Base-by-base conservation (phyloP, 2,888 invertebrate genomes). In the Galerucella nymphaeae region DNA sequence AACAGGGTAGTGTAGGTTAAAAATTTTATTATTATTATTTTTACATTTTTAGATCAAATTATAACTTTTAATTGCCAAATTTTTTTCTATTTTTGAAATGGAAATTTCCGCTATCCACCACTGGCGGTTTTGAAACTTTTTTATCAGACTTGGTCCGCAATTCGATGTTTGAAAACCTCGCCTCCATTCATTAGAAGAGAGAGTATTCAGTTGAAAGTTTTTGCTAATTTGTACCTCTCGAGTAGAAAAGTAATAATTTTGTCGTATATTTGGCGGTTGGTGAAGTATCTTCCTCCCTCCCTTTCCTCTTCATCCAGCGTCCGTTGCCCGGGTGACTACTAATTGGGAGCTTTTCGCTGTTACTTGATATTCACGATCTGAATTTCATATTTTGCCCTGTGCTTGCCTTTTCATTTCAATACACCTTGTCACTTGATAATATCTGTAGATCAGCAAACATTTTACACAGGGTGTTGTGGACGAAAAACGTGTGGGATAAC, bases 341-440 rank as follows among this genome's bases (percentile, higher is more conserved):
- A 76, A 76, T 76, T 76, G 76, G 76, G 70, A 69, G 72, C 76
- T 76, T 73, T 73, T 73, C 71, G 70, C 76, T 53, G 76, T 71
- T 71, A 76, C 69, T 69, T 73, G 76, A 76, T 76, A 76, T 76
- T 62, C 71, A 71, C 72, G 42, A 71, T 73, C 71, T 74, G 74
- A 69, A 73, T 71, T 74, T 74, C 71, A 73, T 74, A 76, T 76
- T 76, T 73, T 66, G 64, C 70, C 59, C 50, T 55, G 30, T 38
- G 57, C 64, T 70, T 68, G 41, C 16, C 30, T 57, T 70, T 53
- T 48, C 57, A 41, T 70, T 64, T 70, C 63, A 48, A 64, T 70
- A 58, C 45, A 70, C 45, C 70, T 70, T 70, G 70, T 63, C 70
- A 70, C 64, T 70, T 70, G 48, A 70, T 70, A 63, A 70, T 57